Base-by-base conservation (phyloP, 2,113 vertebrate species). In the Holacanthus passer region DNA sequence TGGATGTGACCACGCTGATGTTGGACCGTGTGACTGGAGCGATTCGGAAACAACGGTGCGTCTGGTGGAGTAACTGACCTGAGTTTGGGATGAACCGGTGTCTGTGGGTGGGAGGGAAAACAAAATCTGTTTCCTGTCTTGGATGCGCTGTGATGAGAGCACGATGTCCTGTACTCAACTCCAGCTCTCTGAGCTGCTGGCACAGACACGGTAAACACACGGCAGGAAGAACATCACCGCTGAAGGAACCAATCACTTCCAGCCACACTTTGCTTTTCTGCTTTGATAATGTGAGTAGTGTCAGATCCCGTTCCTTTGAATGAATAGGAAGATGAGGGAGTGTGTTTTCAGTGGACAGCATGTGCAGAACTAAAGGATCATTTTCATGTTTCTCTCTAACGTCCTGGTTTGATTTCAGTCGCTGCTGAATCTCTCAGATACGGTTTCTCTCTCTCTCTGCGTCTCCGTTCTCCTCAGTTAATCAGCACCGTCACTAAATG, bases 401-500 rank as follows among this genome's bases (percentile, higher is more conserved):
- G 3, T n/a, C 8, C 41, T 29, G 16, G 0, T 62, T 41, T 56
- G 4, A 13, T 7, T 19, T 41, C 31, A 48, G 6, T 39, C 3
- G 1, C 1, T 55, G 60, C 16, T 41, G 13, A 45, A 11, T 7
- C 65, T 52, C 62, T 5, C 20, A 2, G 35, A 71, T 53, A 47
- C 68, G 55, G 74, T 73, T 45, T 77, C 60, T 14, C n/a, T n/a
- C n/a, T n/a, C n/a, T n/a, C 29, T 24, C 59, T 32, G 58, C 75
- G 10, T 13, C 50, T 59, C 56, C 12, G 74, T 70, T 75, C 39
- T 29, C 16, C 75, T 79, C 74, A 24, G 5, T 85, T 67, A 81
- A 82, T 84, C 72, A 75, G 71, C 66, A 12, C 53, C 35, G 20
- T 82, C 77, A 48, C 77, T 73, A 86, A 91, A 85, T 20, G 71